phyloP scores from a whole-genome alignment of 2,113 vertebrate species.

The Narcine bancroftii region DNA sequence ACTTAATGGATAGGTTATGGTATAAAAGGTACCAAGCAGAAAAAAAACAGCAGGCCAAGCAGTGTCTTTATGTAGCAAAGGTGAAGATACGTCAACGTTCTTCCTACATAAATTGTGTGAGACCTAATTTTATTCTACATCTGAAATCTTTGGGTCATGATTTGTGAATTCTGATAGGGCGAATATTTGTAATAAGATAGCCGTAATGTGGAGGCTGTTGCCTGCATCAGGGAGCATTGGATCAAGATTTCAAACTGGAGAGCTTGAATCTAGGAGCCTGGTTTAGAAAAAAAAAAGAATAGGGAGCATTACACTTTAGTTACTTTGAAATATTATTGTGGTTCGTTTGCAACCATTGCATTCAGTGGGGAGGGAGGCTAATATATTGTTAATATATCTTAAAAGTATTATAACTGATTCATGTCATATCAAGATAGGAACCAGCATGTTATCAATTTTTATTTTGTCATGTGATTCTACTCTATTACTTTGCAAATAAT shows the following conservation, averaged over 20 bases:
- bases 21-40: not conserved
- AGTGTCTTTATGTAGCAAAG: no score
- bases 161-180: no score
- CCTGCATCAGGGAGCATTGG: not conserved
- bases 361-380: not conserved
- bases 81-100: no score
- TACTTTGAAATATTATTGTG: slow-evolving; percentile 8
- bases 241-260: not conserved
- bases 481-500: not conserved
- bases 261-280: not conserved
- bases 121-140: no score
- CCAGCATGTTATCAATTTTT: not conserved
- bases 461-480: not conserved
- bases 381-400: not conserved
- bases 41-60: no score
- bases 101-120: no score
- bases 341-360: not conserved
- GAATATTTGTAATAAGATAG: no score
- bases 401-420: not conserved
- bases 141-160: no score
- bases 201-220: no score
- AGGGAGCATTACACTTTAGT: not conserved
- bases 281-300: not conserved
- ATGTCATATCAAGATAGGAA: not conserved
- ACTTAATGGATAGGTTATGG: not conserved